These are phyloP conservation scores for Halcyon smyrnensis DNA, from an alignment of 2,797 vertebrate species.

Conservation along the genomic window DNA sequence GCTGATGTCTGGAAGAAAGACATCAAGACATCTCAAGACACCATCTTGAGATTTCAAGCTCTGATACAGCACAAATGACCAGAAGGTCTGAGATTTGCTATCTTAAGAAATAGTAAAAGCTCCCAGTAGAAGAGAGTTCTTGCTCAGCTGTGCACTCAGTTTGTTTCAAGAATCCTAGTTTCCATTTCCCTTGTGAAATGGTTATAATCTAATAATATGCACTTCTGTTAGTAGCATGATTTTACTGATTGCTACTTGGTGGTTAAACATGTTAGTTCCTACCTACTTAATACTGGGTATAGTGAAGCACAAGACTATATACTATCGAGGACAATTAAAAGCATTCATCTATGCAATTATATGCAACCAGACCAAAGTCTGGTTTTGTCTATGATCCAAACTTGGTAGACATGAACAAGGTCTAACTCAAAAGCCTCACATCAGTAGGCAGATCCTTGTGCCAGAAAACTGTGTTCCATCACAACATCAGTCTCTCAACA, in stretches of 20 bases:
- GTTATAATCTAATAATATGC: background rate
- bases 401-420: background rate
- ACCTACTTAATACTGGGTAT: background rate
- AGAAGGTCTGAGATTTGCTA: background rate
- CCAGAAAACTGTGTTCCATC: background rate
- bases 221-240: background rate
- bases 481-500: background rate
- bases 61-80: background rate
- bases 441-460: background rate
- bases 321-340: background rate
- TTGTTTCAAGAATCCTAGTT: background rate
- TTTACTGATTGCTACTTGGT: background rate
- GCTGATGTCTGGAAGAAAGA: background rate
- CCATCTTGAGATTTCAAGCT: background rate
- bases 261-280: background rate
- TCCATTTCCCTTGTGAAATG: background rate
- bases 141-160: background rate
- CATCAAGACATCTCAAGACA: no score
- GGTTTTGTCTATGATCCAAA: background rate
- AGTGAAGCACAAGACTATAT: background rate
- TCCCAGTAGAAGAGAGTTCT: background rate
- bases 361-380: background rate
- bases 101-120: background rate
- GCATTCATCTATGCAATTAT: background rate
- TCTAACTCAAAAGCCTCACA: background rate